A percentile compares a stretch with the other conserved stretches of the same genome.
These are phyloP conservation scores for Epinephelus awoara DNA, from an alignment of 2,797 vertebrate species.

Conservation along the genomic window DNA sequence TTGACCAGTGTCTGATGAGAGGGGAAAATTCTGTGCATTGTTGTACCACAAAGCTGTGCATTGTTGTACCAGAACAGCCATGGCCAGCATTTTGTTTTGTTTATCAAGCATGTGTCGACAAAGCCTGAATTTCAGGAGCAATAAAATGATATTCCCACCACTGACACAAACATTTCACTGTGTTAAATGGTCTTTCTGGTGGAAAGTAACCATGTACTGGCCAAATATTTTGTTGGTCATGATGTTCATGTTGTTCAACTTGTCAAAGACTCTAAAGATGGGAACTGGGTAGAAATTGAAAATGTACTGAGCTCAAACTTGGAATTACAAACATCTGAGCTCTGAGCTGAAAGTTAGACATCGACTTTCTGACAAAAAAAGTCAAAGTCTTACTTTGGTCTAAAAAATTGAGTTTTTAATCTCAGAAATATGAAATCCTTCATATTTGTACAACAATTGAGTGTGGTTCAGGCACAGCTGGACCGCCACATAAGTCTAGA, in stretches of 20 bases:
- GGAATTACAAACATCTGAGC: background rate
- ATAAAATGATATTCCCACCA: background rate
- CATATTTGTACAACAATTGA: background rate
- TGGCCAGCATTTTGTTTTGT: background rate
- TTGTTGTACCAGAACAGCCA: slow-evolving; percentile 3
- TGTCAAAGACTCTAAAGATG: background rate
- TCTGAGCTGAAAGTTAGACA: background rate
- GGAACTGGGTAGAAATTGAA: background rate
- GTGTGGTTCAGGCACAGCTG: background rate
- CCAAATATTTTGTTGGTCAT: background rate
- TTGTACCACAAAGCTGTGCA: slow-evolving; percentile 9
- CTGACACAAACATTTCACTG: background rate
- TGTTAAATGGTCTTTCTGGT: background rate
- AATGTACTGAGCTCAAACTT: background rate
- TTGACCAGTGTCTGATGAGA: slow-evolving; percentile 20
- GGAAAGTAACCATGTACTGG: background rate
- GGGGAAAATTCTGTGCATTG: background rate
- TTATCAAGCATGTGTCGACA: background rate
- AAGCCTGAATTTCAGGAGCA: background rate
- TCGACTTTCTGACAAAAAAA: background rate
- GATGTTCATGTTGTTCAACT: background rate
- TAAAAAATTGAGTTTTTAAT: slow-evolving; percentile 6
- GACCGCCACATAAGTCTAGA: slow-evolving; percentile 1
- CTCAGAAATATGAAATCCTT: background rate
- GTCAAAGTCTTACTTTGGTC: background rate